A percentile compares a stretch with the other conserved stretches of the same genome.
These are phyloP conservation scores for Aphidius ervi DNA, from an alignment of 1,140 invertebrate genomes.

Conservation along the genomic window DNA sequence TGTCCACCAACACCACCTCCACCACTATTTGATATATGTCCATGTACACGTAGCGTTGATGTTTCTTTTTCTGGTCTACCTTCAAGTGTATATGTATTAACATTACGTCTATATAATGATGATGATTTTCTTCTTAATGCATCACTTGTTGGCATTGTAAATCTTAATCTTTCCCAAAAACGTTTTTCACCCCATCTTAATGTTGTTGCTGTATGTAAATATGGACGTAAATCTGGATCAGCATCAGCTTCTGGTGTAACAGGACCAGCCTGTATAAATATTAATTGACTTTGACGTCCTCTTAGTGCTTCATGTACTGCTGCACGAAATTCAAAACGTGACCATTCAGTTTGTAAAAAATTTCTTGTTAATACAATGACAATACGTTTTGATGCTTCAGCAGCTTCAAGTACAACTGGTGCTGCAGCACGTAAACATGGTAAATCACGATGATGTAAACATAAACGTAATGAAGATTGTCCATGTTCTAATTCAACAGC, in stretches of 20 bases:
- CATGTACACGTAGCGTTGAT: constrained; percentile 50
- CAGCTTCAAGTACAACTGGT: constrained; percentile 77
- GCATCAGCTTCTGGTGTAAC: constrained; percentile 73
- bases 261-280: constrained; percentile 80
- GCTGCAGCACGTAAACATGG: constrained; percentile 72
- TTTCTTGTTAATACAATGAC: constrained; percentile 77
- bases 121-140: constrained; percentile 48
- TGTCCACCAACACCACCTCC: constrained; percentile 37
- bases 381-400: constrained; percentile 77
- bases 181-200: constrained; percentile 84
- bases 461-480: constrained; percentile 69
- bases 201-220: constrained; percentile 76
- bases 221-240: constrained; percentile 82
- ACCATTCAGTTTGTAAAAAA: constrained; percentile 84
- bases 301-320: constrained; percentile 82
- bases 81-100: constrained; percentile 70
- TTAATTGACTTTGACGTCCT: constrained; percentile 75
- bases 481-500: constrained; percentile 79
- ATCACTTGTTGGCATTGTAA: constrained; percentile 71
- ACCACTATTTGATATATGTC: constrained; percentile 40
- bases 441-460: constrained; percentile 80
- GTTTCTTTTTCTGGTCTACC: constrained; percentile 56
- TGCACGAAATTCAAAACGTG: constrained; percentile 76
- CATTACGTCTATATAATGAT: constrained; percentile 66
- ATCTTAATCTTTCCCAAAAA: constrained; percentile 88